phyloP scores from a whole-genome alignment of 2,888 invertebrate species.

The Digitonthophagus gazella region DNA sequence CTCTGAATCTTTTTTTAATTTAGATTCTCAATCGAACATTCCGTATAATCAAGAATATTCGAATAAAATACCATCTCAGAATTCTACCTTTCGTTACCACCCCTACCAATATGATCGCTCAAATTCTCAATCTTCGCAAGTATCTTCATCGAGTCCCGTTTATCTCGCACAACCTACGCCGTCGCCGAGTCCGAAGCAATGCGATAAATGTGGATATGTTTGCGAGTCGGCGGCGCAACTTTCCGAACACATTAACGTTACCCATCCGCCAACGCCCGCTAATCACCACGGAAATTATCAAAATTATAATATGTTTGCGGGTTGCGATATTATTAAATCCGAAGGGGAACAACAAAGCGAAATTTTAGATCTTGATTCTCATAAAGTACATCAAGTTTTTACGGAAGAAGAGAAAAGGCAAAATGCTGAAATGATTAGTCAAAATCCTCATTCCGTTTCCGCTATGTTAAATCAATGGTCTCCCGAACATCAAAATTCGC shows the following conservation, averaged over 20 bases:
- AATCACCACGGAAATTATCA: slow-evolving; percentile 55
- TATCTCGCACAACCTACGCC: slow-evolving; percentile 68
- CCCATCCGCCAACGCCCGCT: slow-evolving; percentile 57
- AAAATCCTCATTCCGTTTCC: slow-evolving; percentile 55
- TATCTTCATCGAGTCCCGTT: slow-evolving; percentile 54
- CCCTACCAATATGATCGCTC: slow-evolving; percentile 46
- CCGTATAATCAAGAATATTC: slow-evolving; percentile 45
- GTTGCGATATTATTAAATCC: slow-evolving; percentile 43
- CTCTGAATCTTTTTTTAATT: slow-evolving; percentile 39
- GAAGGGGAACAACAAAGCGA: slow-evolving; percentile 73
- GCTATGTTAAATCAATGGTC: slow-evolving; percentile 59
- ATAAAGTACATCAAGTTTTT: slow-evolving; percentile 68
- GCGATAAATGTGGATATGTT: slow-evolving; percentile 81
- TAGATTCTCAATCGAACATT: slow-evolving; percentile 41
- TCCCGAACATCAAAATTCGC: slow-evolving; percentile 39
- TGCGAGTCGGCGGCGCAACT: slow-evolving; percentile 73
- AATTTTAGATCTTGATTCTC: slow-evolving; percentile 83
- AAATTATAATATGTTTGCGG: slow-evolving; percentile 53
- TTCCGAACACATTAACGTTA: slow-evolving; percentile 71
- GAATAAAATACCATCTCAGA: slow-evolving; percentile 39
- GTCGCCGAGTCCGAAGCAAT: slow-evolving; percentile 71
- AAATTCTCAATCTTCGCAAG: slow-evolving; percentile 36
- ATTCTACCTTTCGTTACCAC: slow-evolving; percentile 46
- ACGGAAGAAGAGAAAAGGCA: slow-evolving; percentile 52
- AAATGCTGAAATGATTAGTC: slow-evolving; percentile 40